Percentiles rank a stretch among this genome's conserved stretches.
phyloP scores from a whole-genome alignment of 2,113 vertebrate genomes.

The Apaloderma vittatum region DNA sequence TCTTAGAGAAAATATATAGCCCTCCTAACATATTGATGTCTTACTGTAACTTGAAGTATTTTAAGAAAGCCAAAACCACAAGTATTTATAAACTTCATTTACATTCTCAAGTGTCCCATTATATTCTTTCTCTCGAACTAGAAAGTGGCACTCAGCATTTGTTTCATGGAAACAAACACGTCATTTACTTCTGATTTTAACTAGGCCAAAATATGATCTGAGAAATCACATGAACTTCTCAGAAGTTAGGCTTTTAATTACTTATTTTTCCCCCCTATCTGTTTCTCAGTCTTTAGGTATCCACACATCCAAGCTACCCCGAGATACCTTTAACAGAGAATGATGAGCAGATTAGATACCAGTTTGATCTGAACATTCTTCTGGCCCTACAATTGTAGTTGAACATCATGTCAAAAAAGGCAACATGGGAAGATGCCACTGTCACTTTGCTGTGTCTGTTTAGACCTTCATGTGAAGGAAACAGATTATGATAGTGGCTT shows the following conservation, averaged over 20 bases:
- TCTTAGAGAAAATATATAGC: not conserved
- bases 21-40: not conserved
- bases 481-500: not conserved
- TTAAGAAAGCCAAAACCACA: not conserved
- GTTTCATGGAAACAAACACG: not conserved
- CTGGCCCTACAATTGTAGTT: not conserved
- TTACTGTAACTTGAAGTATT: not conserved
- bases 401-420: not conserved
- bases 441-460: not conserved
- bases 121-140: not conserved
- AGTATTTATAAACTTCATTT: not conserved
- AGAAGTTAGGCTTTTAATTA: not conserved
- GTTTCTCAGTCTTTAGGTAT: not conserved
- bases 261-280: not conserved
- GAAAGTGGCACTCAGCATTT: not conserved
- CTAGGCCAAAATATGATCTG: not conserved
- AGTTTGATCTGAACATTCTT: not conserved
- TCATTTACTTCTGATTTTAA: not conserved
- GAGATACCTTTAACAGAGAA: not conserved
- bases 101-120: not conserved
- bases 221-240: not conserved
- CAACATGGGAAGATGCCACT: not conserved
- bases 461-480: not conserved
- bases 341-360: not conserved
- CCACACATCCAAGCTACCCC: not conserved